These are phyloP conservation scores for Thecocarcelia acutangulata DNA, from an alignment of 2,888 invertebrate genomes.

Conservation along the genomic window DNA sequence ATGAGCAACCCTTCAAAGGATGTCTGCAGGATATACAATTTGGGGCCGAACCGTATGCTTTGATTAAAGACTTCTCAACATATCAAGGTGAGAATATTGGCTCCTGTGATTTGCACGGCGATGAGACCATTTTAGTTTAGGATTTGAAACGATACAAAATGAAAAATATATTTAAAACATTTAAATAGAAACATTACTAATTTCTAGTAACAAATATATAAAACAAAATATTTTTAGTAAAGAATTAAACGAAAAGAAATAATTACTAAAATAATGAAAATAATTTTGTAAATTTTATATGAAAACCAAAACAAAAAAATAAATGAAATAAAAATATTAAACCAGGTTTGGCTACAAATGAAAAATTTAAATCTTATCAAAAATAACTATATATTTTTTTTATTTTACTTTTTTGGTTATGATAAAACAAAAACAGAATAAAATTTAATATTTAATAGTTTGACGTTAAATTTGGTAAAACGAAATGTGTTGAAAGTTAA, in stretches of 20 bases:
- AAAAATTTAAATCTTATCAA: background rate
- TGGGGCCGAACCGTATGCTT: constrained; percentile 78
- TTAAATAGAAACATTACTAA: constrained; percentile 40
- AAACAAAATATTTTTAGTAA: constrained; percentile 59
- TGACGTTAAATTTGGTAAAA: constrained; percentile 54
- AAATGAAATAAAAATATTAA: constrained; percentile 21
- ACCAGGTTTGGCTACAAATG: constrained; percentile 16
- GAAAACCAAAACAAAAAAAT: constrained; percentile 34
- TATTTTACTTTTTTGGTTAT: constrained; percentile 3
- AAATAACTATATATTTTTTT: too few relatives aligned
- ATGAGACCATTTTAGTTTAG: constrained; percentile 80
- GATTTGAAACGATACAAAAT: constrained; percentile 71
- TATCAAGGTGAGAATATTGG: constrained; percentile 84
- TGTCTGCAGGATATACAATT: constrained; percentile 84
- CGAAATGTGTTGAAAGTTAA: constrained; percentile 53
- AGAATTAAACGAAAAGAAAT: constrained; percentile 39
- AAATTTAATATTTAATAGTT: constrained; percentile 30
- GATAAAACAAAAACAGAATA: constrained; percentile 14
- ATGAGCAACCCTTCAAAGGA: constrained; percentile 84
- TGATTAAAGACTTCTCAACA: constrained; percentile 83
- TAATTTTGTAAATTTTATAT: constrained; percentile 68
- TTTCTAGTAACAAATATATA: constrained; percentile 52
- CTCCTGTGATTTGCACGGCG: constrained; percentile 83
- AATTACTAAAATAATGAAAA: constrained; percentile 57
- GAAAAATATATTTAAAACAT: constrained; percentile 66